Conservation (phyloP, 2,113 vertebrate species). For the Ammodytes marinus region DNA sequence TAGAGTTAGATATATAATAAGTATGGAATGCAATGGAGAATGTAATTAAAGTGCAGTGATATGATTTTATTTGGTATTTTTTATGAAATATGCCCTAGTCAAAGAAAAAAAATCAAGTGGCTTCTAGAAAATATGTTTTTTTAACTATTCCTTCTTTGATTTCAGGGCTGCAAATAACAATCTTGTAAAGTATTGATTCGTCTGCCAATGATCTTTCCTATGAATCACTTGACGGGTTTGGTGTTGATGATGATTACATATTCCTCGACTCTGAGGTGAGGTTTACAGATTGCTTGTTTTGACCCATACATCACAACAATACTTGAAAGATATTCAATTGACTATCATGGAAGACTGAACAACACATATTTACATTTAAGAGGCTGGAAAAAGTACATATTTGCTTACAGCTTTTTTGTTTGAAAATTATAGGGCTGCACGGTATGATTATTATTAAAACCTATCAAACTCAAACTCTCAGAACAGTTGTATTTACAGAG, state of each 20-base stretch:
- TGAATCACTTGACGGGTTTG: neutral
- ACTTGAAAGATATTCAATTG: neutral
- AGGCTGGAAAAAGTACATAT: neutral
- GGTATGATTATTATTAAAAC: too few species aligned
- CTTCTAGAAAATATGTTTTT: neutral
- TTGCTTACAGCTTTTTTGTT: neutral
- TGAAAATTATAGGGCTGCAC: neutral
- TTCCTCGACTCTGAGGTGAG: neutral
- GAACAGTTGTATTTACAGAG: slow-evolving; percentile 55
- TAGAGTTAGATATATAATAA: neutral
- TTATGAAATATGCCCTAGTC: neutral
- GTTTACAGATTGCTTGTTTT: neutral
- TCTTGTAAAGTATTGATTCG: neutral
- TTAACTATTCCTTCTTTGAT: neutral
- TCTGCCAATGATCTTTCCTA: neutral
- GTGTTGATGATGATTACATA: neutral
- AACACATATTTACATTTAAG: neutral
- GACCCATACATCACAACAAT: neutral
- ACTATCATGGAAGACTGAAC: neutral
- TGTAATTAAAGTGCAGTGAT: slow-evolving; percentile 3
- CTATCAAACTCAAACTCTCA: too few species aligned
- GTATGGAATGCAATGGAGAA: neutral
- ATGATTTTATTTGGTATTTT: neutral
- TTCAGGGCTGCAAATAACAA: neutral
- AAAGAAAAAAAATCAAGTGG: neutral